Percentiles rank a stretch among this genome's conserved stretches.
These are phyloP conservation scores for Myotis findleyi DNA, from an alignment of 2,797 vertebrate species.

Conservation along the genomic window DNA sequence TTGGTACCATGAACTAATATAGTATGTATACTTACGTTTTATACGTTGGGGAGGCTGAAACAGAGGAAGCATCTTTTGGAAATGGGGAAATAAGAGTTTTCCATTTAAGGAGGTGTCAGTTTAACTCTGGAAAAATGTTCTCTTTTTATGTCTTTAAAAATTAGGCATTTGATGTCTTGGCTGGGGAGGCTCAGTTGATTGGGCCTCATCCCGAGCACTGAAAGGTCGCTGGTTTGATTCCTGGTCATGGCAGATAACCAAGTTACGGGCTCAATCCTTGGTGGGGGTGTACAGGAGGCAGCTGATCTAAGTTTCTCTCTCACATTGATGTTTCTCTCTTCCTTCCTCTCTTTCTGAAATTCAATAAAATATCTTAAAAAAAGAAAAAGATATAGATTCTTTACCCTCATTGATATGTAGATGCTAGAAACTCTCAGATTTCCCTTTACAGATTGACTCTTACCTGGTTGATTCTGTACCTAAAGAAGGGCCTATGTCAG, in stretches of 20 bases:
- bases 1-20: neutral
- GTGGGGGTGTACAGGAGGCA: too few relatives aligned
- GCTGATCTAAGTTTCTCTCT: too few relatives aligned
- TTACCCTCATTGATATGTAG: neutral
- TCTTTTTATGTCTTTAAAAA: neutral
- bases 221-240: too few relatives aligned
- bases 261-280: too few relatives aligned
- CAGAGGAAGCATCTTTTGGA: neutral
- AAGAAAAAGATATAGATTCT: neutral
- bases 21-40: neutral
- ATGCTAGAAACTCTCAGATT: neutral
- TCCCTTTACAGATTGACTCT: neutral
- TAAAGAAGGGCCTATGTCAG: neutral
- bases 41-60: neutral
- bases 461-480: neutral
- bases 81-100: neutral
- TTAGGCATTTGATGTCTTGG: neutral
- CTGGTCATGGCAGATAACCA: too few relatives aligned
- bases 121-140: neutral
- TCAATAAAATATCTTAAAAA: neutral
- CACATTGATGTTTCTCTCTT: too few relatives aligned
- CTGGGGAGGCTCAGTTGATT: too few relatives aligned
- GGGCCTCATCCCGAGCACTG: too few relatives aligned
- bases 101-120: neutral
- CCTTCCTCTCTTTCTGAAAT: too few relatives aligned